A percentile compares a stretch with the other conserved stretches of the same genome.
phyloP scores from a whole-genome alignment of 2,888 invertebrate genomes.

The Danaus chrysippus region DNA sequence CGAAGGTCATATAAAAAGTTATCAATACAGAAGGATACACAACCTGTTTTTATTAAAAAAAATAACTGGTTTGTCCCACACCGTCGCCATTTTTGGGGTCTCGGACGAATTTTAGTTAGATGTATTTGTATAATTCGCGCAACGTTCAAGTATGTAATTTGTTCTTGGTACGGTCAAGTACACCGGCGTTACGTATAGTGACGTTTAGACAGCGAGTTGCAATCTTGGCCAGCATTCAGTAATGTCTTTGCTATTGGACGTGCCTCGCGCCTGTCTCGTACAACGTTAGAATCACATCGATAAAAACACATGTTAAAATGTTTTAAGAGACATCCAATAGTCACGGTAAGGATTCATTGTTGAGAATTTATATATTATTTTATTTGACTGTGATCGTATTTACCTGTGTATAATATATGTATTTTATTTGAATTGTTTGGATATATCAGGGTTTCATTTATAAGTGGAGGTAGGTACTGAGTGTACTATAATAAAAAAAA shows the following conservation, averaged over 20 bases:
- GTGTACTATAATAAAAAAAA: no score
- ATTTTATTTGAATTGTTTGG: no score
- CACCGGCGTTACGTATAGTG: conserved; percentile 47
- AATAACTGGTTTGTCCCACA: background rate
- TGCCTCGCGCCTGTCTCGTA: conserved; percentile 42
- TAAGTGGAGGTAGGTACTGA: no score
- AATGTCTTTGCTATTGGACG: conserved; percentile 36
- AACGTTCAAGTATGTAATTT: conserved; percentile 34
- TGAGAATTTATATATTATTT: background rate
- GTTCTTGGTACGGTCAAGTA: conserved; percentile 38
- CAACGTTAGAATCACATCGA: background rate
- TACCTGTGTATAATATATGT: no score
- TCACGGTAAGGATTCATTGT: background rate
- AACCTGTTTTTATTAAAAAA: background rate
- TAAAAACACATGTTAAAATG: conserved; percentile 6
- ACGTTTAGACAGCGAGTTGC: conserved; percentile 41
- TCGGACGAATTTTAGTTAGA: no score
- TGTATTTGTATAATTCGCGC: conserved; percentile 24
- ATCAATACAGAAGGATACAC: background rate
- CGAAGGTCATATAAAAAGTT: conserved; percentile 3
- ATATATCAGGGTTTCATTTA: no score
- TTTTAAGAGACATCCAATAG: background rate
- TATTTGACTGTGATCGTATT: no score
- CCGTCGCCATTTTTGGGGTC: background rate
- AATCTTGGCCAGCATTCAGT: conserved; percentile 49